Base-by-base conservation (phyloP, 2,888 invertebrate genomes). In the Pristionchus arcanus region DNA sequence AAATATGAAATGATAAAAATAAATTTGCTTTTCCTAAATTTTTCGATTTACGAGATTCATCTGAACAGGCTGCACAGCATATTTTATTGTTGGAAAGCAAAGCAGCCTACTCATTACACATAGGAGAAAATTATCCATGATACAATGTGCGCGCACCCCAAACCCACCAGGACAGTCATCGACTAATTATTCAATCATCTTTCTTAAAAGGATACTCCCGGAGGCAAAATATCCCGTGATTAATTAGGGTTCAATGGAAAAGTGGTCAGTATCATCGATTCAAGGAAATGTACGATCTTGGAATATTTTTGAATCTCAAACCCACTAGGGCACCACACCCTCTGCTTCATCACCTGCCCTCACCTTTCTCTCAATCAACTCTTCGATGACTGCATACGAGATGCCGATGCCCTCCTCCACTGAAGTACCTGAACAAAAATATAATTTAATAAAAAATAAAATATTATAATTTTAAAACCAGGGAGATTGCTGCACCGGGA, bases 361-460 rank as follows among this genome's bases (percentile, higher is more conserved):
- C 42, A 95, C 95, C 94, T 95, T 95, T 28, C 93, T 91, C 49
- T 92, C 92, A 21, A 96, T 92, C 42, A 96, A 93, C 91, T 95
- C 92, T 93, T 96, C 96, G 92, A 95, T 95, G 59, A 96, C 95
- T n/a, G 96, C 95, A 91, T 95, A 95, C 90, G 96, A 96, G 15
- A 96, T 95, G 19, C 95, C 96, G 49, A 96, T 94, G 15, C 96
- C 96, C 93, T 96, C 96, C 90, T 96, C 96, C 25, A 95, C 95
- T 91, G 95, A 95, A 5, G 96, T 96, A 85, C 96, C 96, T 96
- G 77, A 13, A 94, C 1, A 28, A n/a, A 16, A n/a, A 34, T n/a
- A n/a, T n/a, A n/a, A n/a, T n/a, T n/a, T n/a, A n/a, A n/a, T n/a
- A n/a, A n/a, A n/a, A n/a, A n/a, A n/a, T n/a, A n/a, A n/a, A n/a